These are phyloP conservation scores for Bombus cullumanus DNA, from an alignment of 1,140 invertebrate species.

Conservation along the genomic window DNA sequence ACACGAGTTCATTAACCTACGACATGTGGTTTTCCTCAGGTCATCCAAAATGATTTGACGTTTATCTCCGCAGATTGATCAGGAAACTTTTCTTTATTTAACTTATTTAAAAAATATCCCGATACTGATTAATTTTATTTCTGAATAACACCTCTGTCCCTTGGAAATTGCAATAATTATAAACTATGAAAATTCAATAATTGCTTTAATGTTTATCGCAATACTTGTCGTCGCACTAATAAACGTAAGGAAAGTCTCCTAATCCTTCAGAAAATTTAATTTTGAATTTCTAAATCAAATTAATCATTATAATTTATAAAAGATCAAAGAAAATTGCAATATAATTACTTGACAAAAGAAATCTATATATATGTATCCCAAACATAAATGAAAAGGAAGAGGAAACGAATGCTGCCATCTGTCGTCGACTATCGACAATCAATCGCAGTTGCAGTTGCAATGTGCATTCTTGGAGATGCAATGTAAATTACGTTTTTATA, in stretches of 20 bases:
- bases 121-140: not conserved
- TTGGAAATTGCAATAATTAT: not conserved
- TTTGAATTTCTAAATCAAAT: not conserved
- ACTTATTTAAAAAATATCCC: not conserved
- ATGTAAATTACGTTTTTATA: slow-evolving; percentile 22
- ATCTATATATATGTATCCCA: not conserved
- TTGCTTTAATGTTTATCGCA: too few species aligned
- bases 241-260: not conserved
- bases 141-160: not conserved
- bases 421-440: not conserved
- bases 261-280: not conserved
- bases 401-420: slow-evolving; percentile 11
- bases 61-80: too few species aligned
- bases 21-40: not conserved
- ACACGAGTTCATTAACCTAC: not conserved
- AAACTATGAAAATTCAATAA: not conserved
- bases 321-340: not conserved
- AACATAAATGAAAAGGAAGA: not conserved
- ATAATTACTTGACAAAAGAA: not conserved
- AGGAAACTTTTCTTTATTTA: not conserved
- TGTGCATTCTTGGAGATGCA: not conserved
- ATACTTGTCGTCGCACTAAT: not conserved
- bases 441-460: slow-evolving; percentile 10
- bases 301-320: not conserved
- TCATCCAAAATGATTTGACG: not conserved